Evolutionary conservation across 2,113 vertebrate species (phyloP).

Genomic region (Halcyon senegalensis): DNA sequence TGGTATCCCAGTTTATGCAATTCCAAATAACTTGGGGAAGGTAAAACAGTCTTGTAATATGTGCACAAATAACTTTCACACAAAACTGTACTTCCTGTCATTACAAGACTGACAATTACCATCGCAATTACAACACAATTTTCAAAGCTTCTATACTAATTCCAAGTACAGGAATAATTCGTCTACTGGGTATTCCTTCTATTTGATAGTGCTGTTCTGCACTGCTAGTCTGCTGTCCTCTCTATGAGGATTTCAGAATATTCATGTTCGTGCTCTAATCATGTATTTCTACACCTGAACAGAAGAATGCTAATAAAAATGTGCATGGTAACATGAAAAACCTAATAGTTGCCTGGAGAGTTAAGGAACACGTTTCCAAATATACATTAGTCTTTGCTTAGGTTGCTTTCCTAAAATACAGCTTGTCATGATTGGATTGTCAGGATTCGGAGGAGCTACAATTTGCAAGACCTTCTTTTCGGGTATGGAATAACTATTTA

Average conservation of each 20-base stretch:
- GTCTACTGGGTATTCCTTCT: neutral
- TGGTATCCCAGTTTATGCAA: neutral
- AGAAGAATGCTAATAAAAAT: neutral
- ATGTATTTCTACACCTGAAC: neutral
- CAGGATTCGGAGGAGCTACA: neutral
- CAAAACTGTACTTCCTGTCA: neutral
- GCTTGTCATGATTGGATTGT: neutral
- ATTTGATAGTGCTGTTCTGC: neutral
- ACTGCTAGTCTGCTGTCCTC: neutral
- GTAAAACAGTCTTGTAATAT: neutral
- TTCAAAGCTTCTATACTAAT: neutral
- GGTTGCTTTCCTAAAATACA: neutral
- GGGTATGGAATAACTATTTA: neutral
- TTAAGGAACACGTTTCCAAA: conserved; percentile 11
- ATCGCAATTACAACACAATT: neutral
- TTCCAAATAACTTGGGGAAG: neutral
- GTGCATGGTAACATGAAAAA: neutral
- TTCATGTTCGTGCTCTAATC: neutral
- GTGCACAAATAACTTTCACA: neutral
- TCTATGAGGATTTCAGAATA: neutral
- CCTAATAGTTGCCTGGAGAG: conserved; percentile 1
- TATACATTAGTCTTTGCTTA: neutral
- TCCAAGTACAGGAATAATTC: neutral
- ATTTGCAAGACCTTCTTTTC: conserved; percentile 5
- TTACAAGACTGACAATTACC: neutral